These are phyloP conservation scores for Crematogaster levior DNA, from an alignment of 2,888 invertebrate species.

Conservation along the genomic window DNA sequence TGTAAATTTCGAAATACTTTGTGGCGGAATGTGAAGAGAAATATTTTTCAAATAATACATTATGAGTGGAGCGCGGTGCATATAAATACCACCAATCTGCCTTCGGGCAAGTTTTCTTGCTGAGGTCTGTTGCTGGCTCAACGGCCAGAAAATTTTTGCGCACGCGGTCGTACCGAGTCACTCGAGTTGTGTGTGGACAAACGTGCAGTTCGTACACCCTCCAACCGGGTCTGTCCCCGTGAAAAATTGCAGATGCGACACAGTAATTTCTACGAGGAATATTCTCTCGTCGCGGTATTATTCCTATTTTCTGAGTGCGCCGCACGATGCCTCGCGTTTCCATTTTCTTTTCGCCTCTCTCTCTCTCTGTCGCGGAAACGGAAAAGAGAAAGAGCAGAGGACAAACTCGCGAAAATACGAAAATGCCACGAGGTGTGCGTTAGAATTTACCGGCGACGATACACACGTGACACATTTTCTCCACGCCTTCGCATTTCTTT, in stretches of 20 bases:
- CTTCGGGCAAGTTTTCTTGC: conserved; percentile 36
- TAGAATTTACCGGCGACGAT: conserved; percentile 68
- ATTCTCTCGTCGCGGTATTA: conserved; percentile 57
- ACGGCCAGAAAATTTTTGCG: conserved; percentile 52
- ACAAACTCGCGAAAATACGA: conserved; percentile 59
- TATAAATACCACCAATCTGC: conserved; percentile 47
- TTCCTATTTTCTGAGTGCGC: conserved; percentile 53
- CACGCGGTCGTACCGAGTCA: conserved; percentile 15
- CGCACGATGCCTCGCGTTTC: conserved; percentile 7
- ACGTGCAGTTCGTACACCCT: conserved; percentile 33
- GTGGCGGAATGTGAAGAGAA: not conserved
- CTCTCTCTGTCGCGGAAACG: not conserved
- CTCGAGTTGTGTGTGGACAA: conserved; percentile 45
- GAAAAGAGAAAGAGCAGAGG: conserved; percentile 31
- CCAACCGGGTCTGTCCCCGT: conserved; percentile 15
- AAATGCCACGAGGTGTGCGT: conserved; percentile 63
- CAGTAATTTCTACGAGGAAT: conserved; percentile 59
- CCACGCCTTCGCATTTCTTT: conserved; percentile 5
- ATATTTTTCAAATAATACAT: conserved; percentile 45
- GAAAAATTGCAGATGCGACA: conserved; percentile 60
- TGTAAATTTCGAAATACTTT: conserved; percentile 2
- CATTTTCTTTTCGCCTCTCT: conserved; percentile 31
- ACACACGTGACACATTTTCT: conserved; percentile 60
- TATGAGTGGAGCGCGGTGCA: conserved; percentile 15
- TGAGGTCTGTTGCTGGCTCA: conserved; percentile 35